Evolutionary conservation across 2,113 vertebrate species (phyloP).

Genomic region (Galeopterus variegatus): DNA sequence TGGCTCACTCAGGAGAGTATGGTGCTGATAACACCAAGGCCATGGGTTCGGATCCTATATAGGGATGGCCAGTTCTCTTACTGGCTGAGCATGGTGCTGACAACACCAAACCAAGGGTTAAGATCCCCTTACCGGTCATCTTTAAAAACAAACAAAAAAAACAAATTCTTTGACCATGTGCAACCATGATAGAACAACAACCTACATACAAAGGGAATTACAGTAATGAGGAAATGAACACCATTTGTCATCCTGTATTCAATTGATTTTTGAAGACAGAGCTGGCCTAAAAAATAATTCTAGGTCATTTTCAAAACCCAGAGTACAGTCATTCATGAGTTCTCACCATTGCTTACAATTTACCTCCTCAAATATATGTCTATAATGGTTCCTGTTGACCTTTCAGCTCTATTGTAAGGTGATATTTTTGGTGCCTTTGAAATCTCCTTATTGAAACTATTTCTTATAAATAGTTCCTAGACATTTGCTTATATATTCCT

Average conservation of each 20-base stretch:
- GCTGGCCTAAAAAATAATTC: not conserved
- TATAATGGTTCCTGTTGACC: not conserved
- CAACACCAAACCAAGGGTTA: too few species aligned
- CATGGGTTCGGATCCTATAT: too few species aligned
- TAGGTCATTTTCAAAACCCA: constrained; percentile 32
- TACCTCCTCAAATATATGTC: not conserved
- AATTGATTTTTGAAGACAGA: not conserved
- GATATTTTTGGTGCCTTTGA: not conserved
- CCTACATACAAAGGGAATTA: not conserved
- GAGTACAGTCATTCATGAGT: not conserved
- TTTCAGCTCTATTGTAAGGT: not conserved
- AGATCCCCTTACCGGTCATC: too few species aligned
- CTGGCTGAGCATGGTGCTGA: too few species aligned
- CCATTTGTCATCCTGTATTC: not conserved
- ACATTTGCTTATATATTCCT: not conserved
- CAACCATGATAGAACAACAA: not conserved
- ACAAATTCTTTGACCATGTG: not conserved
- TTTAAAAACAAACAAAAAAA: too few species aligned
- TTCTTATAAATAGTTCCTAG: not conserved
- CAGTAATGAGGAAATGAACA: not conserved
- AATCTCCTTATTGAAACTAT: not conserved
- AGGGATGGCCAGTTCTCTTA: too few species aligned
- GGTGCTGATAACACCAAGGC: too few species aligned
- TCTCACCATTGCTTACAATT: not conserved
- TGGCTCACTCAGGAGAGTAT: too few species aligned